Conservation (phyloP, 2,113 vertebrate species). For the Dryoscopus gambensis region DNA sequence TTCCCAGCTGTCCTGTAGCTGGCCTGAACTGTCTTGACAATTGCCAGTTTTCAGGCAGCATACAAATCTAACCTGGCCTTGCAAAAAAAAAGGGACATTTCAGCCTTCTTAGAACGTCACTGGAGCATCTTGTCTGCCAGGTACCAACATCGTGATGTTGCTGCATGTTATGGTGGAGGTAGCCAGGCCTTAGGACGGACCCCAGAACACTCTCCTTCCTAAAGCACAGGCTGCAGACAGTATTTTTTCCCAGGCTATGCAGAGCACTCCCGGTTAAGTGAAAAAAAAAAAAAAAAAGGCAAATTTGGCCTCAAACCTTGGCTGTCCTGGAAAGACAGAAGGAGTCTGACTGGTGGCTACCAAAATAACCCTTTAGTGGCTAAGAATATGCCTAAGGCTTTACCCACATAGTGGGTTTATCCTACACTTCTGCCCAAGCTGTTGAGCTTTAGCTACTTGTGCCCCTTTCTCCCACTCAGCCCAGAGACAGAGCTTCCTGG, state of each 20-base stretch:
- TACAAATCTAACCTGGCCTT: background rate
- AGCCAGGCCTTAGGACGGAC: background rate
- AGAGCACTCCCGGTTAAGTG: background rate
- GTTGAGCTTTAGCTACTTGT: background rate
- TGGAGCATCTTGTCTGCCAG: background rate
- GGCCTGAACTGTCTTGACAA: background rate
- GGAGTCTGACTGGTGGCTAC: background rate
- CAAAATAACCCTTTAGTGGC: background rate
- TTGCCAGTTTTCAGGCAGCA: background rate
- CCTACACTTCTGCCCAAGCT: background rate
- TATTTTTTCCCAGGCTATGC: background rate
- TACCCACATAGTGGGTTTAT: background rate
- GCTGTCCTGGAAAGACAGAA: background rate
- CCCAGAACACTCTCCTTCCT: background rate
- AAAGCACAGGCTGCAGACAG: background rate
- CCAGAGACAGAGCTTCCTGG: background rate
- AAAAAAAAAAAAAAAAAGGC: background rate
- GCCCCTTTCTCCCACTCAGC: background rate
- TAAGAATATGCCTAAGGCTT: background rate
- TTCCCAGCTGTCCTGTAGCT: background rate
- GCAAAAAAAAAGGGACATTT: background rate
- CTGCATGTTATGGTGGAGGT: background rate
- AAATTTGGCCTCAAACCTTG: background rate
- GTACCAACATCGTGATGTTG: background rate
- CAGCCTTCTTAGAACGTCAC: background rate